Percentiles rank a stretch among this genome's conserved stretches.
Evolutionary conservation across 2,888 invertebrate species (phyloP).

Genomic region (Ptychoptera contaminata): DNA sequence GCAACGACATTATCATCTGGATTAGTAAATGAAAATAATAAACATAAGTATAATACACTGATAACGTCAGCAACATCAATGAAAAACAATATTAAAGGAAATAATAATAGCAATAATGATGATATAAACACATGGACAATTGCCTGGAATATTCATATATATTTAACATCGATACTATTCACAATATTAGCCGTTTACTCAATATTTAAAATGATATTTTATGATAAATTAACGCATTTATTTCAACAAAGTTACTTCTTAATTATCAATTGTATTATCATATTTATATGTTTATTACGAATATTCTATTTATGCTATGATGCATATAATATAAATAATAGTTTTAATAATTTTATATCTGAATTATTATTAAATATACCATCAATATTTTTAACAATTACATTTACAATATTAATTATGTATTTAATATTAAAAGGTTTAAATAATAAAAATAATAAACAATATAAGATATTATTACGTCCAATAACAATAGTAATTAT

Average conservation of each 20-base stretch:
- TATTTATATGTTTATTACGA: constrained; percentile 64
- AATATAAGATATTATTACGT: constrained; percentile 51
- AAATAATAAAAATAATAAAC: constrained; percentile 51
- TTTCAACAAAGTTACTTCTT: constrained; percentile 80
- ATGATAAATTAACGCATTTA: constrained; percentile 73
- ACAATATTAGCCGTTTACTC: constrained; percentile 71
- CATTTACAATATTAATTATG: constrained; percentile 74
- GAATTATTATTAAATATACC: constrained; percentile 72
- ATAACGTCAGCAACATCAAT: too few species aligned
- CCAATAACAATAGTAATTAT: constrained; percentile 64
- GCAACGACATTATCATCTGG: too few species aligned
- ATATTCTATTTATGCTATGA: constrained; percentile 83
- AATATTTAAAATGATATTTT: constrained; percentile 70
- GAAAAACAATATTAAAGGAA: constrained; percentile 3
- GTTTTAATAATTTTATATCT: constrained; percentile 61
- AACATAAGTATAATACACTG: too few species aligned
- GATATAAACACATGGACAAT: constrained; percentile 49
- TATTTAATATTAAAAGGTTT: constrained; percentile 70
- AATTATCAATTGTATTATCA: constrained; percentile 66
- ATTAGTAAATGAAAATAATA: too few species aligned
- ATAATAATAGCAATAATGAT: constrained; percentile 1
- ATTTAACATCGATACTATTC: constrained; percentile 71
- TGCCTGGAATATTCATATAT: constrained; percentile 86
- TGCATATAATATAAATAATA: constrained; percentile 75
- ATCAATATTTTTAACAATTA: constrained; percentile 74